Base-by-base conservation (phyloP, 2,797 vertebrate species). In the Rousettus madagascariensis region DNA sequence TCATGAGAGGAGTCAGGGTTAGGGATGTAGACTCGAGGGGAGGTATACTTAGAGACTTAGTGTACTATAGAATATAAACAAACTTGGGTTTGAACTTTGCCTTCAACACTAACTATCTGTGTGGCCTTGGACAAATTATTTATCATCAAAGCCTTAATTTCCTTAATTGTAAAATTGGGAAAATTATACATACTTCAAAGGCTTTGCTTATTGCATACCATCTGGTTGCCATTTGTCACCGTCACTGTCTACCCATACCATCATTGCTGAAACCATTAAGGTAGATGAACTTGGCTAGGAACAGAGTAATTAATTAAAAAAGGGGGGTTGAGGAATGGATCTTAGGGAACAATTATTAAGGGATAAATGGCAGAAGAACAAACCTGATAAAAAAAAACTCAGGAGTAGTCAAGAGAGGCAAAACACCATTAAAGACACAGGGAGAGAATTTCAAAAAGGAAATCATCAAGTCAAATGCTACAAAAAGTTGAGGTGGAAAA, bases 121-220 rank as follows among this genome's bases (percentile, higher is more conserved):
- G 97, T 95, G 95, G 97, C 92, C 95, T 95, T 71, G 63, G 66
- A 90, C 94, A 94, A 95, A 96, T 95, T 94, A 94, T 93, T 94
- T 94, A 95, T 89, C 93, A 91, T 96, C 55, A 57, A 95, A 97
- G 95, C 46, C 86, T 93, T 97, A 95, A 97, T 97, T 97, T 95
- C 90, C 95, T 94, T 96, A 96, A 97, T 95, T 96, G 75, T 94
- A 93, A 94, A 90, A 90, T 94, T 80, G 95, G 96, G 97, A 94
- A 97, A 97, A 97, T 95, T 94, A 93, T 93, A 91, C 86, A 80
- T 46, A 90, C 94, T 97, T 97, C 95, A 97, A 97, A 97, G 95
- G 80, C 88, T 87, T 65, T 53, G 80, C 93, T 96, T 77, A 92
- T 78, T 95, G 90, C 86, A 1, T 43, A 55, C 95, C 97, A 97